These are phyloP conservation scores for Ctena decussata DNA, from an alignment of 2,888 invertebrate genomes.

Conservation along the genomic window DNA sequence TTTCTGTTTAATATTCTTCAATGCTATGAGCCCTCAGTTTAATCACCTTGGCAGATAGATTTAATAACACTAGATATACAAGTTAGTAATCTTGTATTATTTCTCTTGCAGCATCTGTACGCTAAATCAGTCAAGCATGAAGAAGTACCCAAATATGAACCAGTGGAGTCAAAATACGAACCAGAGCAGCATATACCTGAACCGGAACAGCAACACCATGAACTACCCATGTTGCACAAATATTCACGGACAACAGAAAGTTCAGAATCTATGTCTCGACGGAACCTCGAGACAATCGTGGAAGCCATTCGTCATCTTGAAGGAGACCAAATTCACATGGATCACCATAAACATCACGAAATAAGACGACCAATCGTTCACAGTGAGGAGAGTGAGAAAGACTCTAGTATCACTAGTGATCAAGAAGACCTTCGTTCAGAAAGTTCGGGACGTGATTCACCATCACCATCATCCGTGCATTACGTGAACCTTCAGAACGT, in stretches of 20 bases:
- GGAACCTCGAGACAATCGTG: conserved; percentile 98
- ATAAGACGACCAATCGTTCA: conserved; percentile 53
- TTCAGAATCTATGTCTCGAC: conserved; percentile 91
- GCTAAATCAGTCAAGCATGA: neutral
- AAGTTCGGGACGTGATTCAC: conserved; percentile 74
- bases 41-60: too few species aligned
- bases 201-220: neutral
- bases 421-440: conserved; percentile 78
- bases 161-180: neutral
- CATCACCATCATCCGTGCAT: conserved; percentile 66
- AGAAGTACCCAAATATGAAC: neutral
- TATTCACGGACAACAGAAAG: neutral
- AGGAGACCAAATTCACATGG: conserved; percentile 68
- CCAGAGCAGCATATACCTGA: neutral
- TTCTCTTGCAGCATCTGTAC: neutral
- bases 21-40: too few species aligned
- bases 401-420: conserved; percentile 73
- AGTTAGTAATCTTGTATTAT: neutral
- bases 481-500: conserved; percentile 46
- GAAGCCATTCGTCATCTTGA: conserved; percentile 99
- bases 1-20: too few species aligned
- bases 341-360: conserved; percentile 18
- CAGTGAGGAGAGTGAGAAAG: conserved; percentile 78
- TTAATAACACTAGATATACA: too few species aligned
- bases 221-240: neutral